Conservation (phyloP, 2,888 invertebrate genomes). For the Biston stratarius region DNA sequence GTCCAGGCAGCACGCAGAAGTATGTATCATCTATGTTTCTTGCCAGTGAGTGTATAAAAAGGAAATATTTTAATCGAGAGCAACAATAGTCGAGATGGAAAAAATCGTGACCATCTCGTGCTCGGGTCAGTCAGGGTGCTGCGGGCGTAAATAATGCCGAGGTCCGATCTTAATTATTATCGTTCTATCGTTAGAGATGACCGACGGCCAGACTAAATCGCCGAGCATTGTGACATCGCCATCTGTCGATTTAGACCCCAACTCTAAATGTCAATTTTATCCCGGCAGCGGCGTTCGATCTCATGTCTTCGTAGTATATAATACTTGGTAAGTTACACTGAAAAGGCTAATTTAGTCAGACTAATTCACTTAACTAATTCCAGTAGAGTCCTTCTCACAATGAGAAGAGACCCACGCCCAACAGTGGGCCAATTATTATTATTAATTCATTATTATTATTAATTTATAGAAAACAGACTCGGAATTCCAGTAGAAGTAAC, state of each 20-base stretch:
- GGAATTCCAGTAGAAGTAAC: too few species aligned
- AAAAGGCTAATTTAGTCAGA: too few species aligned
- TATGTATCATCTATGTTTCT: background rate
- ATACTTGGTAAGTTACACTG: too few species aligned
- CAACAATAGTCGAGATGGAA: constrained; percentile 81
- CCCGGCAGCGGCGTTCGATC: background rate
- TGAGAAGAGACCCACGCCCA: too few species aligned
- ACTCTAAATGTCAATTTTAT: background rate
- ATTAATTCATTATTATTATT: too few species aligned
- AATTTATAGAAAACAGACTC: too few species aligned
- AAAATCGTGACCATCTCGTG: constrained; percentile 81
- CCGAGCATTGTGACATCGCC: constrained; percentile 76
- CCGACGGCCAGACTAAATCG: constrained; percentile 80
- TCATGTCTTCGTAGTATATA: too few species aligned
- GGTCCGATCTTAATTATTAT: constrained; percentile 85
- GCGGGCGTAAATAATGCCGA: constrained; percentile 84
- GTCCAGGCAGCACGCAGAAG: background rate
- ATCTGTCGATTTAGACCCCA: constrained; percentile 53
- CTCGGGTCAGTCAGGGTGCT: constrained; percentile 78
- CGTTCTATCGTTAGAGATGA: constrained; percentile 84
- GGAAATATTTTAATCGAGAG: constrained; percentile 63
- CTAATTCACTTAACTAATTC: too few species aligned
- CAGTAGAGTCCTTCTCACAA: too few species aligned
- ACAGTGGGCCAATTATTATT: too few species aligned
- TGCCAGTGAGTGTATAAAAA: constrained; percentile 37